phyloP scores from a whole-genome alignment of 2,888 invertebrate species.

The Ichneumoninae sp. region DNA sequence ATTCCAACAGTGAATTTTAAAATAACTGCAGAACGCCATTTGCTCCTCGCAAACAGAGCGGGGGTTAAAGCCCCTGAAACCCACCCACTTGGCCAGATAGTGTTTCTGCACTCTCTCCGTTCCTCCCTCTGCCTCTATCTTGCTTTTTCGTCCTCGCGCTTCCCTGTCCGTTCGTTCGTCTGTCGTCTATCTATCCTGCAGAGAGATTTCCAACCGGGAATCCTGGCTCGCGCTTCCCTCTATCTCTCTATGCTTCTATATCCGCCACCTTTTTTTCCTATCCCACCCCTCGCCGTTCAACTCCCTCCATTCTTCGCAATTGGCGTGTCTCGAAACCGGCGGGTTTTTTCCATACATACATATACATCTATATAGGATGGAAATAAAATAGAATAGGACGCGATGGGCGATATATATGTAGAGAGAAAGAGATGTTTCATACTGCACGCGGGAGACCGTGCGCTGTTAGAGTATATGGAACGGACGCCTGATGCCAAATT shows the following conservation, averaged over 20 bases:
- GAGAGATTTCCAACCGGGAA: constrained; percentile 15
- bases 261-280: constrained; percentile 40
- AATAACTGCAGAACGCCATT: constrained; percentile 86
- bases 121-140: constrained; percentile 56
- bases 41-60: constrained; percentile 84
- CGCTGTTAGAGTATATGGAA: constrained; percentile 41
- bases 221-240: not conserved
- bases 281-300: constrained; percentile 36
- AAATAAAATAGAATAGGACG: constrained; percentile 59
- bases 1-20: constrained; percentile 83
- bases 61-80: constrained; percentile 77
- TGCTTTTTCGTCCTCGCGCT: constrained; percentile 63
- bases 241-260: constrained; percentile 24
- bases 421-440: constrained; percentile 57
- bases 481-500: constrained; percentile 81
- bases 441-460: constrained; percentile 58
- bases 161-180: constrained; percentile 40
- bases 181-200: constrained; percentile 34
- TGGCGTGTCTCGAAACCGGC: constrained; percentile 50
- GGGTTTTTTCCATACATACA: not conserved
- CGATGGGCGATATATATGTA: constrained; percentile 32
- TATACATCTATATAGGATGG: constrained; percentile 12
- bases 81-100: constrained; percentile 42
- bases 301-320: constrained; percentile 49
- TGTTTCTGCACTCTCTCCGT: constrained; percentile 66